Percentiles rank a stretch among this genome's conserved stretches.
Conservation (phyloP, 2,113 vertebrate species). For the Furnarius figulus region DNA sequence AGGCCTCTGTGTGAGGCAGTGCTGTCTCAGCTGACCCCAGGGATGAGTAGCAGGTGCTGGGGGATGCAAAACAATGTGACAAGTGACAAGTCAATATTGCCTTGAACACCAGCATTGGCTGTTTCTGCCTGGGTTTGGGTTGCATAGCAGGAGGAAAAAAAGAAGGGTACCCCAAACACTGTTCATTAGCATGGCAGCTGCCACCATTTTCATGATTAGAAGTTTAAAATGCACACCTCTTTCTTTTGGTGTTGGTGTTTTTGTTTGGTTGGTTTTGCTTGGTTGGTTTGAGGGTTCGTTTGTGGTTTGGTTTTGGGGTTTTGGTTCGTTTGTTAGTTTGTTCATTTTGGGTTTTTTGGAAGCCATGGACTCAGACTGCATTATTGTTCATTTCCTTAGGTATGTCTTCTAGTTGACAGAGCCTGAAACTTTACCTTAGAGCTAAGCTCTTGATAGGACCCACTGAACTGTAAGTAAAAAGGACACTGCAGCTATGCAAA, state of each 20-base stretch:
- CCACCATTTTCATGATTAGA: neutral
- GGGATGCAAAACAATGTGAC: neutral
- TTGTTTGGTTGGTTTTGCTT: neutral
- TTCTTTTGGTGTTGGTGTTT: neutral
- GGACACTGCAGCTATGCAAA: neutral
- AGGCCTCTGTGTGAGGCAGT: neutral
- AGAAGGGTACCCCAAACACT: neutral
- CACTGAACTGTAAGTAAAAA: neutral
- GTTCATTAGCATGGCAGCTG: neutral
- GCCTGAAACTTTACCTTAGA: neutral
- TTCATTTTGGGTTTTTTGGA: neutral
- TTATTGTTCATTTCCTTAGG: neutral
- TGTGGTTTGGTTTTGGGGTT: neutral
- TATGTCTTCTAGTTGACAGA: neutral
- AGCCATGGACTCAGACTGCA: neutral
- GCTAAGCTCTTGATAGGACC: neutral
- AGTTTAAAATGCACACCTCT: neutral
- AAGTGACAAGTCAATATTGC: neutral
- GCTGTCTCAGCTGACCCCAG: neutral
- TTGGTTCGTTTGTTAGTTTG: neutral
- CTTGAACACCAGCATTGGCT: neutral
- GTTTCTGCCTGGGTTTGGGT: neutral
- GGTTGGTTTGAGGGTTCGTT: neutral
- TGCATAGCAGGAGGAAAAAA: neutral
- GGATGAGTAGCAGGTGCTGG: neutral